Conservation (phyloP, 2,113 vertebrate species). For the Amblyopsis rosae region DNA sequence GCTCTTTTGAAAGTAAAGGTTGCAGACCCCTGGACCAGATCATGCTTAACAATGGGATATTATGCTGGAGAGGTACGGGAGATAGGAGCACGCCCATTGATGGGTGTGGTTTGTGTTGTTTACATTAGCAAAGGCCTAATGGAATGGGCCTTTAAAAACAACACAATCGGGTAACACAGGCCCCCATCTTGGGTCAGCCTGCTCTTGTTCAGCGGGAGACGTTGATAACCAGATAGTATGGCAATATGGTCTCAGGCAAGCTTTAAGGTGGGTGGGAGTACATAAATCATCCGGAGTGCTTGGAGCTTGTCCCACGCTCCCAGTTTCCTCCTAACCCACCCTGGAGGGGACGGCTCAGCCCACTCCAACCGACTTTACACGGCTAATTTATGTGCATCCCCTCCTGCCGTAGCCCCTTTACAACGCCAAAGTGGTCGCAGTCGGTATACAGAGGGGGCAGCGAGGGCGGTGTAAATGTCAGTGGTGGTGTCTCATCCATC, state of each 20-base stretch:
- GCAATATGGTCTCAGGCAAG: slow-evolving; percentile 40
- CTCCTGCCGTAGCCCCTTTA: slow-evolving; percentile 55
- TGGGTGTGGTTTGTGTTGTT: too few species aligned
- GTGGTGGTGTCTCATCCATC: slow-evolving; percentile 42
- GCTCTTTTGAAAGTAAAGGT: too few species aligned
- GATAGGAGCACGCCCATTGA: too few species aligned
- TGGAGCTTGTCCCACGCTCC: slow-evolving; percentile 44
- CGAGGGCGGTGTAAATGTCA: slow-evolving; percentile 61
- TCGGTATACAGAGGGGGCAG: slow-evolving; percentile 18
- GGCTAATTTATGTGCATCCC: slow-evolving; percentile 58
- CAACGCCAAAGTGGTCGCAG: slow-evolving; percentile 44
- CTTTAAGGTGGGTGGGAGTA: slow-evolving; percentile 31
- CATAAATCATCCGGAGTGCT: slow-evolving; percentile 58
- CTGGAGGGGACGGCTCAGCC: slow-evolving; percentile 20
- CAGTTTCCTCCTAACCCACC: slow-evolving; percentile 49
- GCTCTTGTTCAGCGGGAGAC: neutral
- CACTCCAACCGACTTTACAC: slow-evolving; percentile 46
- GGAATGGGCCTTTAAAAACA: too few species aligned
- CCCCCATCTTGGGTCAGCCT: neutral
- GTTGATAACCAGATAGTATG: slow-evolving; percentile 48
- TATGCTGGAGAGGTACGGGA: too few species aligned
- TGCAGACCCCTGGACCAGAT: too few species aligned
- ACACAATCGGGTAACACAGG: too few species aligned
- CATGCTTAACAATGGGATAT: too few species aligned
- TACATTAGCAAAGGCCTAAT: too few species aligned